Base-by-base conservation (phyloP, 2,888 invertebrate genomes). In the Tetheella fluctuosa region DNA sequence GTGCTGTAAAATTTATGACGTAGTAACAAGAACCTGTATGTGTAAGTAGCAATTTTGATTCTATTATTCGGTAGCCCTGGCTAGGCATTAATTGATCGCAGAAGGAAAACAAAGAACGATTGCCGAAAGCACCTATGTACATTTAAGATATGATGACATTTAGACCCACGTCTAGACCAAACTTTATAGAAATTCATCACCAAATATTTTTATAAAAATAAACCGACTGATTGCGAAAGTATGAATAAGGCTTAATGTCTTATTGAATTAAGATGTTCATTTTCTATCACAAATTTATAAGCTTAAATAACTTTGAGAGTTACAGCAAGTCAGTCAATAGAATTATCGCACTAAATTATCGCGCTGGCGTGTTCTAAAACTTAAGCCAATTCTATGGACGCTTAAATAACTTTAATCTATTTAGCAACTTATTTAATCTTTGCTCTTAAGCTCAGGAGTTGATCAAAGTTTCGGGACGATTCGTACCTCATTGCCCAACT, bases 381-480 rank as follows among this genome's bases (percentile, higher is more conserved):
- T 53, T 64, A 67, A 56, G 62, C 62, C 64, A 62, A 59, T 67
- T 66, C 64, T 62, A 65, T 58, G 60, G 63, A 55, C 62, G 59
- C 65, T 65, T 67, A 56, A 58, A 68, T 61, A 74, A 74, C 68
- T 73, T 67, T 77, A 75, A 78, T 78, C 75, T 72, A 68, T 78
- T 76, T 76, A 71, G 67, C 65, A 70, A 75, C 70, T 77, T 71
- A 68, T 69, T 67, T 65, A 64, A 69, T 65, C 61, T 63, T 62
- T 59, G 63, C 60, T 59, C 28, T 17, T 42, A 42, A 42, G 42
- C 42, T 48, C 20, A 10, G 42, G 30, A 34, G 39, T 25, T 63
- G 64, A 58, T 65, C 64, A 55, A 69, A 70, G 52, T 70, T 69
- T 69, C 64, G 4, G 17, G 42, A 42, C 42, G n/a, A 17, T 17